phyloP scores from a whole-genome alignment of 2,113 vertebrate genomes.

The Protomyctophum bolini region DNA sequence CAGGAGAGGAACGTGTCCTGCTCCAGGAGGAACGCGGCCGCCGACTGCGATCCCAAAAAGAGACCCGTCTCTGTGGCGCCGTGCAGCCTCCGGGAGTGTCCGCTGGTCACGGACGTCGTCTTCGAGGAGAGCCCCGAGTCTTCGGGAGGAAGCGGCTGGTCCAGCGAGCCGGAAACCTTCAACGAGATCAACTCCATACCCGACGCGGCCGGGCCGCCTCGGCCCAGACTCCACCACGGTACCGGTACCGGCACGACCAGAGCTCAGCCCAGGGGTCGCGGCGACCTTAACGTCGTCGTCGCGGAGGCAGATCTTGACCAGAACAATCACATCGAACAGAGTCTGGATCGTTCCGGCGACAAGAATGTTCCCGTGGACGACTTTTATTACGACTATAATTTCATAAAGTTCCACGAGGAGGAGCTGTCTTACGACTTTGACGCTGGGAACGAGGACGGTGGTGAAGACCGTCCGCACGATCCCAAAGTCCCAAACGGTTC shows the following conservation, averaged over 20 bases:
- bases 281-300: slow-evolving; percentile 63
- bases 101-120: slow-evolving; percentile 30
- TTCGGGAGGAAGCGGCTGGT: slow-evolving; percentile 92
- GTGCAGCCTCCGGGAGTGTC: slow-evolving; percentile 79
- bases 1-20: slow-evolving; percentile 81
- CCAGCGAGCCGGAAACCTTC: slow-evolving; percentile 81
- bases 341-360: slow-evolving; percentile 38
- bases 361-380: slow-evolving; percentile 86
- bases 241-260: slow-evolving; percentile 27
- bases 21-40: slow-evolving; percentile 72
- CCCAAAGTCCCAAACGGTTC: slow-evolving; percentile 20
- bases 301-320: slow-evolving; percentile 77
- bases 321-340: slow-evolving; percentile 68
- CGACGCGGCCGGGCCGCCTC: slow-evolving; percentile 33
- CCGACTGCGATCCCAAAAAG: slow-evolving; percentile 76
- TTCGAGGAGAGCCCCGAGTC: slow-evolving; percentile 67
- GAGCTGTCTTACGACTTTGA: slow-evolving; percentile 83
- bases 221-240: slow-evolving; percentile 13
- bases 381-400: slow-evolving; percentile 98
- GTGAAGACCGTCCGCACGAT: slow-evolving; percentile 19
- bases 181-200: slow-evolving; percentile 84
- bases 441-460: slow-evolving; percentile 43
- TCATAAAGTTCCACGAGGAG: slow-evolving; percentile 96
- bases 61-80: slow-evolving; percentile 59
- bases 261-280: slow-evolving; percentile 50